Evolutionary conservation across 2,113 vertebrate genomes (phyloP).

Genomic region (Stercorarius parasiticus): DNA sequence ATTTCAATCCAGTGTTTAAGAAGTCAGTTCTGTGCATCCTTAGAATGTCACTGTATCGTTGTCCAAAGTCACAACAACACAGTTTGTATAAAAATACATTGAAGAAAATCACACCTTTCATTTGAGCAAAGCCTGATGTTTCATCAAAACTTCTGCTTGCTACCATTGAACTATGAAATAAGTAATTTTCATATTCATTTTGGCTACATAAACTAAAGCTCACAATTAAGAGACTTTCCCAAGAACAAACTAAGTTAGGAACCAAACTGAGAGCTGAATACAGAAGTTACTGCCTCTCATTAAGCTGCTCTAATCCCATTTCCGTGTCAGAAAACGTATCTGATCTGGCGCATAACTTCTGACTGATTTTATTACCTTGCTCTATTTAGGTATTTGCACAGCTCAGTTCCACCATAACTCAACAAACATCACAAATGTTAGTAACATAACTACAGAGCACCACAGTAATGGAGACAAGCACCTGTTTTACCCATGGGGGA

Average conservation of each 20-base stretch:
- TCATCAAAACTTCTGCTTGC: neutral
- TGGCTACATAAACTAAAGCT: neutral
- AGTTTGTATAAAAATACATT: neutral
- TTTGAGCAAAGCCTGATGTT: neutral
- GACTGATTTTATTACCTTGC: neutral
- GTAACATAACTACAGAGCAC: neutral
- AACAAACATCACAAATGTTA: neutral
- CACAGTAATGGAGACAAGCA: neutral
- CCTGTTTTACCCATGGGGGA: neutral
- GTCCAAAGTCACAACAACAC: neutral
- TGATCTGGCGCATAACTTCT: neutral
- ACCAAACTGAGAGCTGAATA: neutral
- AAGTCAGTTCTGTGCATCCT: neutral
- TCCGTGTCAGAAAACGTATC: neutral
- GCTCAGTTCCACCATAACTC: neutral
- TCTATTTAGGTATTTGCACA: neutral
- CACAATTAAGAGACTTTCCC: neutral
- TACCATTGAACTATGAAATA: neutral
- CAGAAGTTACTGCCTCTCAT: neutral
- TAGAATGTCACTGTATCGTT: neutral
- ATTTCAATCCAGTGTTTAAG: neutral
- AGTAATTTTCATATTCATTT: neutral
- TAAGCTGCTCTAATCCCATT: neutral
- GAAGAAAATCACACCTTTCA: neutral
- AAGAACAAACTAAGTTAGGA: neutral